phyloP scores from a whole-genome alignment of 1,140 invertebrate species.

The Heliconius hermathena region DNA sequence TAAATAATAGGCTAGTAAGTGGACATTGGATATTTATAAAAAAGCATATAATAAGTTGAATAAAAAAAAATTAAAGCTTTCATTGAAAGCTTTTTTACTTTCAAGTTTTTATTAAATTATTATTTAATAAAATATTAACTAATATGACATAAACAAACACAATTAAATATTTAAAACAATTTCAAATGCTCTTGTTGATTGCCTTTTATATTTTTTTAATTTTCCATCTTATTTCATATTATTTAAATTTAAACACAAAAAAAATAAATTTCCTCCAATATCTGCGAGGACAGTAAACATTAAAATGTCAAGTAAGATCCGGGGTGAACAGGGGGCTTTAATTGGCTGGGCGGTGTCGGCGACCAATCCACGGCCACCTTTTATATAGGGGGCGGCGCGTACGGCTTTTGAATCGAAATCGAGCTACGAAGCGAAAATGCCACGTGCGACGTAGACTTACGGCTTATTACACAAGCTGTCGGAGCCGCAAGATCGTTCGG shows the following conservation, averaged over 20 bases:
- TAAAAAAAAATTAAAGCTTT: not conserved
- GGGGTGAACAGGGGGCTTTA: conserved; percentile 64
- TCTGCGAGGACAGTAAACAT: conserved; percentile 66
- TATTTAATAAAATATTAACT: not conserved
- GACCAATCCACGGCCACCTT: conserved; percentile 62
- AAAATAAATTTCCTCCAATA: conserved; percentile 29
- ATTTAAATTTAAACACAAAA: not conserved
- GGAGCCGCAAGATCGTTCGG: conserved; percentile 49
- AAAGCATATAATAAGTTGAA: too few species aligned
- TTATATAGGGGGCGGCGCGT: conserved; percentile 62
- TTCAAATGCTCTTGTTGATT: not conserved
- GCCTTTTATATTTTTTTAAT: not conserved
- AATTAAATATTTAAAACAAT: not conserved
- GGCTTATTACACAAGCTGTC: conserved; percentile 54
- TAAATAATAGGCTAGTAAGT: not conserved
- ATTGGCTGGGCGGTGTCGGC: conserved; percentile 69
- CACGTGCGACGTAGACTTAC: conserved; percentile 63
- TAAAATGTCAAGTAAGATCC: conserved; percentile 75
- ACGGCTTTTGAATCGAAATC: conserved; percentile 60
- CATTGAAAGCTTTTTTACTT: not conserved
- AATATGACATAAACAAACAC: not conserved
- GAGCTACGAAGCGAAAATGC: conserved; percentile 74
- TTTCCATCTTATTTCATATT: not conserved
- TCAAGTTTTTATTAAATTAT: not conserved
- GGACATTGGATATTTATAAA: too few species aligned